Evolutionary conservation across 2,797 vertebrate genomes (phyloP).

Genomic region (Muraenolepis orangiensis): DNA sequence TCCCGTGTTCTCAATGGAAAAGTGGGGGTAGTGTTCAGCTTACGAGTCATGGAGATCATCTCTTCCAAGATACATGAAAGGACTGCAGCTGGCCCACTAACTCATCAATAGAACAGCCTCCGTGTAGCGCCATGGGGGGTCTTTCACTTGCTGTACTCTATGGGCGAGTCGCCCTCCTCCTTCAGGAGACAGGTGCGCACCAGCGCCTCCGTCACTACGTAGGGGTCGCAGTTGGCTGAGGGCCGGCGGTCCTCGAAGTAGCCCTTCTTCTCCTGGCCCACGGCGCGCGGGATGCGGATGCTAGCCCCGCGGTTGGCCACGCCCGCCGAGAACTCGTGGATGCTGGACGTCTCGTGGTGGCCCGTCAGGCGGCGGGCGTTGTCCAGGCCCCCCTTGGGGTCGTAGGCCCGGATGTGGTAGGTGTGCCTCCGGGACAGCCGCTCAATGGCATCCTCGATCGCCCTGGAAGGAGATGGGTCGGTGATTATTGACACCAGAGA

Average conservation of each 20-base stretch:
- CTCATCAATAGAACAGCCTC: not conserved
- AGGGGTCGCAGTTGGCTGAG: conserved; percentile 93
- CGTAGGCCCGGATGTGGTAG: conserved; percentile 91
- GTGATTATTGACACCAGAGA: not conserved
- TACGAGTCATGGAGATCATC: not conserved
- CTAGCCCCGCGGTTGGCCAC: conserved; percentile 91
- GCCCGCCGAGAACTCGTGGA: conserved; percentile 89
- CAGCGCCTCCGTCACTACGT: conserved; percentile 86
- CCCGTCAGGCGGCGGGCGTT: conserved; percentile 91
- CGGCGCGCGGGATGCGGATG: conserved; percentile 88
- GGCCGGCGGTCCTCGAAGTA: conserved; percentile 96
- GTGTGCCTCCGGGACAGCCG: conserved; percentile 83
- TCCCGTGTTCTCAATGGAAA: not conserved
- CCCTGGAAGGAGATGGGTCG: conserved; percentile 56
- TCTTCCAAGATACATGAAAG: not conserved
- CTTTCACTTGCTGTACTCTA: conserved; percentile 73
- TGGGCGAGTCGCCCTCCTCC: conserved; percentile 84
- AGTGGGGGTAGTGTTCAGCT: not conserved
- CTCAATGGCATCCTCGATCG: conserved; percentile 90
- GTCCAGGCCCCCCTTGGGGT: conserved; percentile 93
- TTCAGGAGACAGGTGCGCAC: conserved; percentile 88
- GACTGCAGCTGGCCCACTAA: not conserved
- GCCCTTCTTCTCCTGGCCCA: conserved; percentile 89
- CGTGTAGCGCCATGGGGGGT: not conserved
- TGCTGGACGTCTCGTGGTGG: conserved; percentile 89